phyloP scores from a whole-genome alignment of 2,113 vertebrate genomes.

The Diadophis punctatus region DNA sequence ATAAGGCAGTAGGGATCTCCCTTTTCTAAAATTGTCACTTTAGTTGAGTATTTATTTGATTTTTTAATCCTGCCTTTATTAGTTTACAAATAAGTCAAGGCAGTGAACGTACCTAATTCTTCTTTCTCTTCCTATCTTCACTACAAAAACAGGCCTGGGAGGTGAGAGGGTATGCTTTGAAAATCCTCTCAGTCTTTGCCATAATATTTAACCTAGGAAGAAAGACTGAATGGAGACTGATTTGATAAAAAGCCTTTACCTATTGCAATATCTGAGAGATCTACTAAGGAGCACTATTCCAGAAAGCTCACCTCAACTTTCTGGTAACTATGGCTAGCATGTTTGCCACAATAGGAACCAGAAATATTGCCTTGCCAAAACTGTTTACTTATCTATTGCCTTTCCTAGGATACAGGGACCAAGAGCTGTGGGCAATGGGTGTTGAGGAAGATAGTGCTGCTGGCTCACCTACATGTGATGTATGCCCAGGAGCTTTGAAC shows the following conservation, averaged over 20 bases:
- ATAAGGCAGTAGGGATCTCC: background rate
- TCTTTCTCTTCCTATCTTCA: background rate
- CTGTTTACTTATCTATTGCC: background rate
- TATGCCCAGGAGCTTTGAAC: background rate
- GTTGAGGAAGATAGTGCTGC: background rate
- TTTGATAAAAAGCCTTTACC: background rate
- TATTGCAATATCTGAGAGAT: background rate
- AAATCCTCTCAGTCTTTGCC: background rate
- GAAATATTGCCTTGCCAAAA: background rate
- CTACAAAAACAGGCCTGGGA: background rate
- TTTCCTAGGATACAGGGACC: background rate
- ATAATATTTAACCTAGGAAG: background rate
- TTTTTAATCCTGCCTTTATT: background rate
- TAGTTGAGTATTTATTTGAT: background rate
- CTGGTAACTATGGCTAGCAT: background rate
- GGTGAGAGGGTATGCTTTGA: background rate
- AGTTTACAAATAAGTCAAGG: background rate
- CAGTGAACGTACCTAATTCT: background rate
- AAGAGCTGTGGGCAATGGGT: background rate
- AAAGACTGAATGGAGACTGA: background rate
- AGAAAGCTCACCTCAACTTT: background rate
- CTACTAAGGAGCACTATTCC: background rate
- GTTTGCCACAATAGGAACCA: background rate
- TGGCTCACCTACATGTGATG: background rate
- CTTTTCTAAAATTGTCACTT: background rate